Conservation (phyloP, 2,888 invertebrate genomes). For the Volucella inflata region DNA sequence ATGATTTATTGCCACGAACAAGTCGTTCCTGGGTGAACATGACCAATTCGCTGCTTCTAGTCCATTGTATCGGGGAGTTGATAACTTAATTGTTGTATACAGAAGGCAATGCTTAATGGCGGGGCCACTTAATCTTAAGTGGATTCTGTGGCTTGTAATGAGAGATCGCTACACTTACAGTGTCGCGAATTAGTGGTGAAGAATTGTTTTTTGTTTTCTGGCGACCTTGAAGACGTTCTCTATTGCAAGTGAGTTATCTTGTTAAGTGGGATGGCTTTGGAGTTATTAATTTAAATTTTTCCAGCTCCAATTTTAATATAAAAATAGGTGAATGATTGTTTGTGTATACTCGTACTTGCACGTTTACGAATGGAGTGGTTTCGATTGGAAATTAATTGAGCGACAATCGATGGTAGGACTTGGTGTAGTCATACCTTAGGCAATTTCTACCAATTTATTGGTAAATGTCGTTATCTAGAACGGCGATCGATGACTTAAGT, state of each 20-base stretch:
- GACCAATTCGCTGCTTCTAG: conserved; percentile 30
- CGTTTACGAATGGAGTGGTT: too few relatives aligned
- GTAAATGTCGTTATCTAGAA: too few relatives aligned
- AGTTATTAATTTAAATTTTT: conserved; percentile 17
- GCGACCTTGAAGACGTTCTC: conserved; percentile 25
- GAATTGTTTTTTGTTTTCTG: conserved; percentile 26
- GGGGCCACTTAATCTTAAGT: conserved; percentile 36
- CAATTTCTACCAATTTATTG: too few relatives aligned
- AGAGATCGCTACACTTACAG: conserved; percentile 54
- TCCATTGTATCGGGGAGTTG: conserved; percentile 52
- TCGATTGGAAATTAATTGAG: too few relatives aligned
- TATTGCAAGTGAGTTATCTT: neutral
- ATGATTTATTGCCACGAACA: conserved; percentile 55
- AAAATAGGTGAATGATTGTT: too few relatives aligned
- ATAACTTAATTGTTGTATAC: conserved; percentile 68
- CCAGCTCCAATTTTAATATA: too few relatives aligned
- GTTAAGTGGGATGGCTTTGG: neutral
- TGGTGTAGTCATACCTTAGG: too few relatives aligned
- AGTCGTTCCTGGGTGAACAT: neutral
- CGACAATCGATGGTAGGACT: too few relatives aligned
- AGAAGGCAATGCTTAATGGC: conserved; percentile 42
- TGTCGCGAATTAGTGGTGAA: conserved; percentile 57
- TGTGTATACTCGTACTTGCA: too few relatives aligned
- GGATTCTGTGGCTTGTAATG: conserved; percentile 33
- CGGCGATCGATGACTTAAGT: too few relatives aligned